These are phyloP conservation scores for Lepidocyrtoides sp. DNA, from an alignment of 2,888 invertebrate genomes.

Conservation along the genomic window DNA sequence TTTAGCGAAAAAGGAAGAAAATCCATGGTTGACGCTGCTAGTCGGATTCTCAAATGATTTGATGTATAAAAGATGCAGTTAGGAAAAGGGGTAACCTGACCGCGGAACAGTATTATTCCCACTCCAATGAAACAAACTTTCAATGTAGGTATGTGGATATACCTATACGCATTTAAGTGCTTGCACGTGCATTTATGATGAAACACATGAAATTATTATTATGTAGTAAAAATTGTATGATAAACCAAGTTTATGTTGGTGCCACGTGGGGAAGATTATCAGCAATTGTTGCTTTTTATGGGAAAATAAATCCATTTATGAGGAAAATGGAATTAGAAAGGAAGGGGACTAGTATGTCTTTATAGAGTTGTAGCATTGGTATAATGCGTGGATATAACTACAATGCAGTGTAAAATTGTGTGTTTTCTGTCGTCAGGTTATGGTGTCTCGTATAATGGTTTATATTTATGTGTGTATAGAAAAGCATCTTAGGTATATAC, in stretches of 20 bases:
- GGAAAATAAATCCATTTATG: constrained; percentile 74
- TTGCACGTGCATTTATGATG: not conserved
- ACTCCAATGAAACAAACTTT: not conserved
- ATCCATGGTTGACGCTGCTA: constrained; percentile 9
- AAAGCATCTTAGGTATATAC: no score
- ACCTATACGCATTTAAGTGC: no score
- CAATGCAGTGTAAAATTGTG: no score
- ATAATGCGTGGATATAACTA: no score
- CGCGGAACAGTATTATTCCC: not conserved
- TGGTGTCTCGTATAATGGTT: not conserved
- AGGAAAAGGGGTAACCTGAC: constrained; percentile 25
- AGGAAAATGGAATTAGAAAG: constrained; percentile 39
- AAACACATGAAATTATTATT: constrained; percentile 73
- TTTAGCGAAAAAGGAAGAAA: constrained; percentile 31
- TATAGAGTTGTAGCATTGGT: no score
- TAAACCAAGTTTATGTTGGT: constrained; percentile 61
- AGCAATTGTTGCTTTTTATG: constrained; percentile 76
- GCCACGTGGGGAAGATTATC: constrained; percentile 75
- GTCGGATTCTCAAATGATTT: constrained; percentile 20
- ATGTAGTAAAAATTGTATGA: constrained; percentile 72
- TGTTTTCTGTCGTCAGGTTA: not conserved
- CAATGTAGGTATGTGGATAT: not conserved
- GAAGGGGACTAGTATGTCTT: not conserved
- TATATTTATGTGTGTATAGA: no score
- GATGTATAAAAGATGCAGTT: constrained; percentile 35